Percentiles rank a stretch among this genome's conserved stretches.
Evolutionary conservation across 2,113 vertebrate genomes (phyloP).

Genomic region (Hirundichthys speculiger): DNA sequence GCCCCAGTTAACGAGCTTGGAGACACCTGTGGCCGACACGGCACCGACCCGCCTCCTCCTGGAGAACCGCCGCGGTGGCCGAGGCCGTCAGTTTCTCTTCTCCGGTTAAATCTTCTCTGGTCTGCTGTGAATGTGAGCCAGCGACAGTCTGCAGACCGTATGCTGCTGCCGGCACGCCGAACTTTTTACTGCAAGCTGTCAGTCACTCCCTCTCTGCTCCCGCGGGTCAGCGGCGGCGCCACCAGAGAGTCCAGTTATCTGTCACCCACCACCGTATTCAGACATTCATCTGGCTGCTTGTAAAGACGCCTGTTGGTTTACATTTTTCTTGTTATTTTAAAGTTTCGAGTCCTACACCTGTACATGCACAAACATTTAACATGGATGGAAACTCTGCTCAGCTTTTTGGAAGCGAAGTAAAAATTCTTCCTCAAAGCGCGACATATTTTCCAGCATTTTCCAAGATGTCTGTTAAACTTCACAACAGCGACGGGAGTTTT

Average conservation of each 20-base stretch:
- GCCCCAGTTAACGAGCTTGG: too few relatives aligned
- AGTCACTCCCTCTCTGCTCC: constrained; percentile 45
- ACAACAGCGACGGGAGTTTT: background rate
- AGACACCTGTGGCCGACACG: too few relatives aligned
- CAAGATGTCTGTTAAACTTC: constrained; percentile 21
- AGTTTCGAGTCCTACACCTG: too few relatives aligned
- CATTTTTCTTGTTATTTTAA: background rate
- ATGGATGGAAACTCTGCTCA: too few relatives aligned
- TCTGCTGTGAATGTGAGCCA: constrained; percentile 23
- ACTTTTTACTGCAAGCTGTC: constrained; percentile 66
- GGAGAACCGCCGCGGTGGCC: too few relatives aligned
- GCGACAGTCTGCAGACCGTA: constrained; percentile 59
- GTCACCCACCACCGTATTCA: constrained; percentile 25
- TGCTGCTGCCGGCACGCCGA: constrained; percentile 45
- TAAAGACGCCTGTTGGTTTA: background rate
- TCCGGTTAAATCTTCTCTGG: constrained; percentile 28
- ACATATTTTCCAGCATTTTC: constrained; percentile 10
- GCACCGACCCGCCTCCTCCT: too few relatives aligned
- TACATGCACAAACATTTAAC: too few relatives aligned
- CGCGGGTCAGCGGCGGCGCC: constrained; percentile 51
- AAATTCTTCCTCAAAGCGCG: too few relatives aligned
- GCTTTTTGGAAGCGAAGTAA: too few relatives aligned
- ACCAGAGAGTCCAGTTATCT: constrained; percentile 37
- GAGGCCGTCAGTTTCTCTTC: constrained; percentile 16
- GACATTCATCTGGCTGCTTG: too few relatives aligned